Evolutionary conservation across 1,140 invertebrate species (phyloP).

Genomic region (Rhopalosiphum maidis): DNA sequence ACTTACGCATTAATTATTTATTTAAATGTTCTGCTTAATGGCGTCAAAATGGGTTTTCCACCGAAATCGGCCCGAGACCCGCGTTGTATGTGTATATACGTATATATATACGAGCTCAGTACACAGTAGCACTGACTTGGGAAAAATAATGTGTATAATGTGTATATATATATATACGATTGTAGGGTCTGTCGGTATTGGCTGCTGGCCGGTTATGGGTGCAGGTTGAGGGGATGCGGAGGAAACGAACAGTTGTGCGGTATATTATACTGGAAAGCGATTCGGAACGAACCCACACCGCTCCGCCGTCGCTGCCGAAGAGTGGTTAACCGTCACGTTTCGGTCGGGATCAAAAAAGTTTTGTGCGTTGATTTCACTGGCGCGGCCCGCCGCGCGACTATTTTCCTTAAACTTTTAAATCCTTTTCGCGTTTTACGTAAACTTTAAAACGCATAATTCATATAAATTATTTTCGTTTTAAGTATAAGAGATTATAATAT

Average conservation of each 20-base stretch:
- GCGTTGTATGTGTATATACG: neutral
- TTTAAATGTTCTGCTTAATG: slow-evolving; percentile 35
- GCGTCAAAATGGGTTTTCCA: neutral
- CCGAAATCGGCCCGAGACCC: neutral
- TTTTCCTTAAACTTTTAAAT: slow-evolving; percentile 12
- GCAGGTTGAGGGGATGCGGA: neutral
- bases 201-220: neutral
- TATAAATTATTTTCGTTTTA: slow-evolving; percentile 42
- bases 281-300: neutral
- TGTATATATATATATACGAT: neutral
- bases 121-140: neutral
- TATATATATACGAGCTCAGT: neutral
- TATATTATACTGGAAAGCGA: slow-evolving; percentile 9
- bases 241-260: neutral
- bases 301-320: neutral
- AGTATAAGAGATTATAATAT: slow-evolving; percentile 8
- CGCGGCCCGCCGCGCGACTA: neutral
- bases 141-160: neutral
- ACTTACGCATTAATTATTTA: slow-evolving; percentile 19
- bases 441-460: slow-evolving; percentile 44
- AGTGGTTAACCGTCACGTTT: slow-evolving; percentile 43
- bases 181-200: neutral
- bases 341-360: slow-evolving; percentile 43
- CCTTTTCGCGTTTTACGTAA: slow-evolving; percentile 37
- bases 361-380: slow-evolving; percentile 26